phyloP scores from a whole-genome alignment of 30 jellyfish, hydroid and myxozoan species.

The Chrysaora quinquecirrha region DNA sequence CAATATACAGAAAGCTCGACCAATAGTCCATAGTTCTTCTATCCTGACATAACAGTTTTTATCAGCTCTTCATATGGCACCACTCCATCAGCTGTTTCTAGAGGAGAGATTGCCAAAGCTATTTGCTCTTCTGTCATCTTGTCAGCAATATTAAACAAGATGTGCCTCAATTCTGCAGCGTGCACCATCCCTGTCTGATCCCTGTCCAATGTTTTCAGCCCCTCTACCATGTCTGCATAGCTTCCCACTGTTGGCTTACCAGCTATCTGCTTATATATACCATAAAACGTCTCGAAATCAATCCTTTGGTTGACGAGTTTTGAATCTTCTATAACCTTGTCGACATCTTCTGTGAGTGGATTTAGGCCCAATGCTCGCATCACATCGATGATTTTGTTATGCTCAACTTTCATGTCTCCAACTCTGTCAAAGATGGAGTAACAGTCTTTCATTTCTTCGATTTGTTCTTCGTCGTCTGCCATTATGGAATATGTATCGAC shows the following conservation, averaged over 20 bases:
- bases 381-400: conserved; percentile 61
- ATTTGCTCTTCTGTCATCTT: conserved; percentile 88
- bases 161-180: conserved; percentile 85
- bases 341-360: conserved; percentile 73
- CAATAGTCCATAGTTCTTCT: too few species aligned
- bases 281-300: conserved; percentile 78
- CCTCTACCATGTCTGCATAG: conserved; percentile 92
- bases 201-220: conserved; percentile 84
- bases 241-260: conserved; percentile 77
- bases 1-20: too few species aligned
- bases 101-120: conserved; percentile 58
- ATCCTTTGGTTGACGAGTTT: conserved; percentile 67
- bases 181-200: conserved; percentile 75
- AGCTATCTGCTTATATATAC: conserved; percentile 64
- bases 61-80: conserved; percentile 79
- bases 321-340: conserved; percentile 77
- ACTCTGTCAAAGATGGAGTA: conserved; percentile 76
- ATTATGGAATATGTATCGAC: too few species aligned
- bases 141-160: conserved; percentile 81
- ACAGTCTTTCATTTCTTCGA: conserved; percentile 81
- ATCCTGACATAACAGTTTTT: conserved; percentile 78
- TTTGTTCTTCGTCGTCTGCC: conserved; percentile 49
- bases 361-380: conserved; percentile 84
- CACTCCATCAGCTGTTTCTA: conserved; percentile 73
- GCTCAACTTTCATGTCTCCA: conserved; percentile 86